Evolutionary conservation across 2,888 invertebrate genomes (phyloP), one percentile per base, ranked within the genome.

Genomic region (Diaphora mendica): DNA sequence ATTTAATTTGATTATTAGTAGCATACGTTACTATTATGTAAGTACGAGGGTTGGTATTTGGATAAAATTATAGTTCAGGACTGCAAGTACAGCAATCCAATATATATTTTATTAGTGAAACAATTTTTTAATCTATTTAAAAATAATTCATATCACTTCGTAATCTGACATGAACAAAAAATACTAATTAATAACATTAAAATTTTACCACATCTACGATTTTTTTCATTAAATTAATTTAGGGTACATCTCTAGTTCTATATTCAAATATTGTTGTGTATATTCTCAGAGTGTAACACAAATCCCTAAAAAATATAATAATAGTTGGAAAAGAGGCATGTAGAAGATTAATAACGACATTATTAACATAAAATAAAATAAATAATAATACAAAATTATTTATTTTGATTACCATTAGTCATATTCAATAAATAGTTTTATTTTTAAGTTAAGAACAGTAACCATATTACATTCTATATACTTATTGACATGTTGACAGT

Each of bases 381-480:
- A n/a, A n/a, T n/a, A n/a, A n/a, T n/a, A n/a, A n/a, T n/a, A n/a
- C 30, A 65, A 69, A 64, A 20, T 65, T 68, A 73, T 42, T 68
- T 51, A 39, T 72, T 72, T 64, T 72, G 51, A 39, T 64, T 30
- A 20, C 64, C 51, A 72, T 64, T 48, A 64, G 23, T 59, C 55
- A 70, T 42, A 66, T 66, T 23, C 20, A 44, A 72, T 44, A 20
- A 67, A 66, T 72, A 11, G 33, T 42, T 44, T 30, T 59, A 33
- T 23, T 26, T n/a, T 11, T 33, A n/a, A n/a, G 26, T n/a, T 11
- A 23, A 70, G 33, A 70, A 69, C 11, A 17, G 26, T 42, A 69
- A 69, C 62, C 42, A 39, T 3, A 30, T 39, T 39, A 39, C 26
- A 20, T 9, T 30, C 4, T 30, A 17, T 26, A 59, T 26, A 11